Conservation (phyloP, 2,888 invertebrate genomes). For the Aethes cnicana region DNA sequence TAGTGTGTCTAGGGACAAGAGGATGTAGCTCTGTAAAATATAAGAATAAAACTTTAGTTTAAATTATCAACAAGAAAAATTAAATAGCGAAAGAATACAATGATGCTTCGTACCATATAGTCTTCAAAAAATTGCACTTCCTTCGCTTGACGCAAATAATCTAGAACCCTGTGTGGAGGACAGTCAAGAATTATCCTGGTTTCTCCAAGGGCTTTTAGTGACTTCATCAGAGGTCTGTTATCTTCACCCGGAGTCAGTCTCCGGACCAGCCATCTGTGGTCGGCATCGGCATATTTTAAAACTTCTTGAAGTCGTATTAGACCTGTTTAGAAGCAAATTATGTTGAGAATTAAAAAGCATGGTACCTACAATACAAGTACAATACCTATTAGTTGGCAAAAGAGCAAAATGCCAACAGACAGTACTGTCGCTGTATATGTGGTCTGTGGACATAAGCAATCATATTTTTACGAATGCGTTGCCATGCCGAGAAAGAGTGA, state of each 20-base stretch:
- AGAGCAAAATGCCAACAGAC: no score
- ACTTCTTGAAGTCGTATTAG: constrained; percentile 90
- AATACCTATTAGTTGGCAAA: no score
- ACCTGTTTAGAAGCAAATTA: constrained; percentile 65
- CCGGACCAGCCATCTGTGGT: constrained; percentile 86
- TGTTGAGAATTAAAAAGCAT: background rate
- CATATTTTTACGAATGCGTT: no score
- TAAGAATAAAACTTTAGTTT: background rate
- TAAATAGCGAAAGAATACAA: background rate
- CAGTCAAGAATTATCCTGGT: constrained; percentile 90
- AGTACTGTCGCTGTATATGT: no score
- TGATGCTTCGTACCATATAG: constrained; percentile 82
- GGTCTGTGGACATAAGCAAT: no score
- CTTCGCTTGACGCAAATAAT: constrained; percentile 88
- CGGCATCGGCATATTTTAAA: constrained; percentile 86
- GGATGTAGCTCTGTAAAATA: constrained; percentile 66
- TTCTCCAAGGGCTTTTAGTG: constrained; percentile 86
- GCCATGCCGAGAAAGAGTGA: no score
- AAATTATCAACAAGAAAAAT: background rate
- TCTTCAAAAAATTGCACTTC: constrained; percentile 93
- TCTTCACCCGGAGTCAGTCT: constrained; percentile 81
- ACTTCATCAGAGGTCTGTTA: constrained; percentile 87
- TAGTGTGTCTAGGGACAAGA: constrained; percentile 84
- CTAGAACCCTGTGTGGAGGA: constrained; percentile 84
- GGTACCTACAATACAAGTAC: background rate